A percentile compares a stretch with the other conserved stretches of the same genome.
Evolutionary conservation across 2,888 invertebrate genomes (phyloP).

Genomic region (Troilus luridus): DNA sequence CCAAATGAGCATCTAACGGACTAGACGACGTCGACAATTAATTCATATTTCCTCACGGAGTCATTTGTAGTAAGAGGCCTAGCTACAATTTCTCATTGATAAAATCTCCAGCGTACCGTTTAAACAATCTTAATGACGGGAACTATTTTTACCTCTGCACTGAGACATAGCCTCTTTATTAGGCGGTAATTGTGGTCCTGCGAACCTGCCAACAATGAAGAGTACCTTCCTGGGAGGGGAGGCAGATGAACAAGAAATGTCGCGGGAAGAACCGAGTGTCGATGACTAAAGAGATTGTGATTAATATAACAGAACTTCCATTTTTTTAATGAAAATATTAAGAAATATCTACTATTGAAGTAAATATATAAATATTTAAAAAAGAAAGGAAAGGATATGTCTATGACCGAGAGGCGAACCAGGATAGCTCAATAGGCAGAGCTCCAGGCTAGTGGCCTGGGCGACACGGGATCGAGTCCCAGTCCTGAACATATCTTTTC

Average conservation of each 20-base stretch:
- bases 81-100: constrained; percentile 21
- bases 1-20: neutral
- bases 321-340: too few relatives aligned
- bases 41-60: neutral
- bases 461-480: too few relatives aligned
- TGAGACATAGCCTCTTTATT: constrained; percentile 8
- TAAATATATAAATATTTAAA: too few relatives aligned
- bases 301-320: neutral
- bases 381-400: too few relatives aligned
- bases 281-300: neutral
- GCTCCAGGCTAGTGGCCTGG: too few relatives aligned
- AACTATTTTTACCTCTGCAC: neutral
- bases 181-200: constrained; percentile 8
- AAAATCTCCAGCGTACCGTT: constrained; percentile 34
- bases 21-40: neutral
- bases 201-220: constrained; percentile 14
- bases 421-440: too few relatives aligned
- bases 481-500: too few relatives aligned
- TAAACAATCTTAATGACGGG: constrained; percentile 34
- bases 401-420: too few relatives aligned
- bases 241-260: neutral
- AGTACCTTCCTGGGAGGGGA: neutral
- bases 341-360: too few relatives aligned
- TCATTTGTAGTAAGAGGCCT: neutral
- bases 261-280: neutral